Conservation (phyloP, 2,888 invertebrate genomes). For the Agrochola litura region DNA sequence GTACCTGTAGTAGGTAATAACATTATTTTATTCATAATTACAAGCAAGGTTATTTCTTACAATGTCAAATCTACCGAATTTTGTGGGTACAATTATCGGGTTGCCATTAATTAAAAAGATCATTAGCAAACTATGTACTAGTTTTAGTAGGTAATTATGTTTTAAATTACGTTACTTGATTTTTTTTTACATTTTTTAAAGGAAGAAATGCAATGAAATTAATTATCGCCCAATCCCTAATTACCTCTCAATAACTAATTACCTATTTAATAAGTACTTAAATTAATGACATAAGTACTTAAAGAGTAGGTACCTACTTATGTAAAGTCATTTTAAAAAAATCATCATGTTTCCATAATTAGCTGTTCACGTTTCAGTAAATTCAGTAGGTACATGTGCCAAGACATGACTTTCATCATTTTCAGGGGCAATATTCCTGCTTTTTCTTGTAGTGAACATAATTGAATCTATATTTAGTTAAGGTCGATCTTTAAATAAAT, state of each 20-base stretch:
- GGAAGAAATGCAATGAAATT: neutral
- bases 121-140: neutral
- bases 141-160: neutral
- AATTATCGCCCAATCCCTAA: conserved; percentile 9
- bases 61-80: neutral
- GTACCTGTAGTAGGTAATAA: no score
- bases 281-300: neutral
- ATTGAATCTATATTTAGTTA: conserved; percentile 5
- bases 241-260: conserved; percentile 11
- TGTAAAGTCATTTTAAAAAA: neutral
- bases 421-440: neutral
- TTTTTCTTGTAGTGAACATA: neutral
- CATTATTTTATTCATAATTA: neutral
- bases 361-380: conserved; percentile 16
- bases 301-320: neutral
- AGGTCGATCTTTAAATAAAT: neutral
- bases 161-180: neutral
- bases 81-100: neutral
- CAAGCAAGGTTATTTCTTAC: neutral
- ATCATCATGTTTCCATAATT: conserved; percentile 7
- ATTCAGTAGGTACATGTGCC: conserved; percentile 33
- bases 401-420: conserved; percentile 51
- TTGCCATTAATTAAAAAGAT: neutral
- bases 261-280: neutral
- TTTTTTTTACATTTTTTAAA: neutral